Evolutionary conservation across 1,140 invertebrate genomes (phyloP), one percentile per base, ranked within the genome.

Genomic region (Drosophila fuyamai): DNA sequence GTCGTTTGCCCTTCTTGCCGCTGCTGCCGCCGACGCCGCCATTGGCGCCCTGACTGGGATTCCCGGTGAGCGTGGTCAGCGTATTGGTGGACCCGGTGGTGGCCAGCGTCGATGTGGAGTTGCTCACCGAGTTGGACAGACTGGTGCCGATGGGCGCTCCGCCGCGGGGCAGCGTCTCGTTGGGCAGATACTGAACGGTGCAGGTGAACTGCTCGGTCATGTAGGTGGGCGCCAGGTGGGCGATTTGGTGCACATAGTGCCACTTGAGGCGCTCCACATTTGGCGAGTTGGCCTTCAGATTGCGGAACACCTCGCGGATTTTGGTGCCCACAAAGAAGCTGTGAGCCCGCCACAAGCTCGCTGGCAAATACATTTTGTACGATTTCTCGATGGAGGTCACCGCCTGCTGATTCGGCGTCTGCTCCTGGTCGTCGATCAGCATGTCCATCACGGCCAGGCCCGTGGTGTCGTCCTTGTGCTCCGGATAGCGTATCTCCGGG

Each of bases 401-500:
- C 12, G 94, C 89, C 47, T 95, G 89, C 9, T 60, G 38, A 4
- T n/a, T 13, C 13, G 40, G 9, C 48, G 94, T 94, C 76, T 96
- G 95, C 88, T 97, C 96, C 92, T 96, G 96, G 61, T 94, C 94
- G 12, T 95, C 95, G 74, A 95, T 95, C 86, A 95, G 96, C 96
- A 98, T 98, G 92, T 98, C 97, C 61, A 95, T 95, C 40, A 97
- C 96, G 9, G 96, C 96, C 40, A 98, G 93, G 0, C 97, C 97
- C 47, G 97, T 93, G 0, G 97, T 93, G 93, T 97, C 95, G 50
- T 94, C 93, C 91, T 96, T 96, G 72, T 96, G 94, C 66, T 95
- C 95, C 38, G 96, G 95, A 93, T 96, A 96, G 61, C 94, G 94
- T 56, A 97, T 95, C 89, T 97, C 96, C 16, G 95, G 93, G 70